phyloP scores from a whole-genome alignment of 2,888 invertebrate genomes.

The Gymnosoma rotundatum region DNA sequence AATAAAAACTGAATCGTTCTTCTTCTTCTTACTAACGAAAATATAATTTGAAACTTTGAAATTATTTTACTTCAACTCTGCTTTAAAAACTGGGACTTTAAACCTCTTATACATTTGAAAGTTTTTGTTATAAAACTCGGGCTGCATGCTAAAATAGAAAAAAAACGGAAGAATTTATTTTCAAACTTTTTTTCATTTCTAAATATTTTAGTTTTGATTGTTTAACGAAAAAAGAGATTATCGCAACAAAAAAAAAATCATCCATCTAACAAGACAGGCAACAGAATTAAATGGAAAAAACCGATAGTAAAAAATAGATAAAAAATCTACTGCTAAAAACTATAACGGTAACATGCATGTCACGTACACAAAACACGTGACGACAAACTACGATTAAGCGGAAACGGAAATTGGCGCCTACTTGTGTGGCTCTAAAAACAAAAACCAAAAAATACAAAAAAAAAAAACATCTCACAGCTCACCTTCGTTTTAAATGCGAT shows the following conservation, averaged over 20 bases:
- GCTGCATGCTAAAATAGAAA: neutral
- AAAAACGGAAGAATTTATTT: conserved; percentile 9
- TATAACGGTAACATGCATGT: conserved; percentile 52
- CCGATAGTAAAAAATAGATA: conserved; percentile 19
- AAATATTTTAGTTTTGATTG: neutral
- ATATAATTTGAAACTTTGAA: neutral
- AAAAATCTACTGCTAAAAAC: conserved; percentile 48
- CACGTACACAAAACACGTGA: conserved; percentile 67
- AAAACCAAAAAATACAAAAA: conserved; percentile 1
- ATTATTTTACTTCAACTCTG: conserved; percentile 27
- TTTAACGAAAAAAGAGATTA: conserved; percentile 35
- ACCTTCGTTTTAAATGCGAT: conserved; percentile 21
- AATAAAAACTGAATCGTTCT: too few species aligned
- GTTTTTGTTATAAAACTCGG: conserved; percentile 30
- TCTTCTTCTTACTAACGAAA: too few species aligned
- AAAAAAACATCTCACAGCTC: conserved; percentile 23
- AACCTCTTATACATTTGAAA: conserved; percentile 3
- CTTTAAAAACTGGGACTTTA: conserved; percentile 20
- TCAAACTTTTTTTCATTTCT: neutral
- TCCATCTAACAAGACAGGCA: conserved; percentile 13
- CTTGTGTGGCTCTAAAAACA: conserved; percentile 57
- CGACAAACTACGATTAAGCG: conserved; percentile 68
- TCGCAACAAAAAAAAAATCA: conserved; percentile 22
- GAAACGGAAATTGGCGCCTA: conserved; percentile 70
- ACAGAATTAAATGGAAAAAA: conserved; percentile 3